Percentiles rank a stretch among this genome's conserved stretches.
phyloP scores from a whole-genome alignment of 2,797 vertebrate species.

The Florisuga fusca region DNA sequence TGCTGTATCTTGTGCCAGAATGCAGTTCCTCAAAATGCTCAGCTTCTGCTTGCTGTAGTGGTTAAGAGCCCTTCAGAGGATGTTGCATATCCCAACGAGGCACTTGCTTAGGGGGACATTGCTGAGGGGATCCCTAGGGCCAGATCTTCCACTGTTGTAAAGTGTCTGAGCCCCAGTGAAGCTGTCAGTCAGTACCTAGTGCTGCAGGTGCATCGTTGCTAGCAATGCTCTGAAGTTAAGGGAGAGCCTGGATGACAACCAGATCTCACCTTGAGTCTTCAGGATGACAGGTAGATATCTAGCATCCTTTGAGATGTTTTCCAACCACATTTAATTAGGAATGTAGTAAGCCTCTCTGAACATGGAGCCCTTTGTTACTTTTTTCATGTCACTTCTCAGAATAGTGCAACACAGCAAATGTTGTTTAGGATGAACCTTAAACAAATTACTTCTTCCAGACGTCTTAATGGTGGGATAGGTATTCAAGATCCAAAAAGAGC shows the following conservation, averaged over 20 bases:
- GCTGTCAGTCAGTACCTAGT: background rate
- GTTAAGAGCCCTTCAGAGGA: background rate
- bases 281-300: background rate
- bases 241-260: background rate
- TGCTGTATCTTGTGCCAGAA: background rate
- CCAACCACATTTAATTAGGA: background rate
- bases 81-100: background rate
- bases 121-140: background rate
- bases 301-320: background rate
- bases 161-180: background rate
- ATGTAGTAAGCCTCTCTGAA: background rate
- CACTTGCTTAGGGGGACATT: background rate
- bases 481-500: background rate
- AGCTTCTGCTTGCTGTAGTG: background rate
- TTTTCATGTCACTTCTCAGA: constrained; percentile 18
- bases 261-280: background rate
- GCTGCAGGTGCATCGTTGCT: background rate
- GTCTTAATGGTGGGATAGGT: background rate
- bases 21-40: background rate
- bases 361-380: background rate
- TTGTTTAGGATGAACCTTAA: background rate
- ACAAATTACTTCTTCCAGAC: background rate
- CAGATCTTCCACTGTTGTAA: background rate
- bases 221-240: background rate
- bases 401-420: background rate